Conservation (phyloP, 2,888 invertebrate species). For the Brachypalpus laphriformis region DNA sequence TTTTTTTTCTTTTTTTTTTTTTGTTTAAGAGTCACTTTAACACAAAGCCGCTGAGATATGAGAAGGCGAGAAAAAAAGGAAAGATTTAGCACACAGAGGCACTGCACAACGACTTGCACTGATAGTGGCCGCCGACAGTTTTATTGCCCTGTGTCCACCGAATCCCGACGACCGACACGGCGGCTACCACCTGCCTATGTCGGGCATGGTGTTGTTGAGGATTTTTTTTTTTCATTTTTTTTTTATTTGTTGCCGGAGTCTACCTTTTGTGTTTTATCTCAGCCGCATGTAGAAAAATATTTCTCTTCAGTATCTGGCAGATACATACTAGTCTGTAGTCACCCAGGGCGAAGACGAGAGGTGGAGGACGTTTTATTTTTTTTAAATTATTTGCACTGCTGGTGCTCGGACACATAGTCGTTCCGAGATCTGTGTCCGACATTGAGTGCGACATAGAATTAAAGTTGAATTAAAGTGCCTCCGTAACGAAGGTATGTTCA, state of each 20-base stretch:
- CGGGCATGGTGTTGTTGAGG: not conserved
- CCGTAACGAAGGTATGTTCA: not conserved
- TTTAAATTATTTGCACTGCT: constrained; percentile 1
- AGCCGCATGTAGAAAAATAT: constrained; percentile 32
- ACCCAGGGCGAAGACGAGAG: not conserved
- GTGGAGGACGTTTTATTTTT: constrained; percentile 1
- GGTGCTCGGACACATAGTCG: not conserved
- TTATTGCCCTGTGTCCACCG: constrained; percentile 47
- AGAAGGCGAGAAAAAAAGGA: not conserved
- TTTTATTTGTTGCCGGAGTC: not conserved
- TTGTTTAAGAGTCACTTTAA: not conserved
- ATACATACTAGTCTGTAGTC: not conserved
- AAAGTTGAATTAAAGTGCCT: constrained; percentile 49
- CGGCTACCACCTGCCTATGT: constrained; percentile 48
- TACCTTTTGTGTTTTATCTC: constrained; percentile 53
- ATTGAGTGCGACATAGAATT: constrained; percentile 40
- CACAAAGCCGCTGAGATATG: not conserved
- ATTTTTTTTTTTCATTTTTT: constrained; percentile 12
- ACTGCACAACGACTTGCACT: not conserved
- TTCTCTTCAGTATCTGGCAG: constrained; percentile 32
- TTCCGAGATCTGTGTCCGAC: constrained; percentile 32
- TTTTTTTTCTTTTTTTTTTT: not conserved
- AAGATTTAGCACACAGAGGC: not conserved
- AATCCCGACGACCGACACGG: constrained; percentile 34
- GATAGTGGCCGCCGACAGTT: constrained; percentile 57